Percentiles rank a stretch among this genome's conserved stretches.
These are phyloP conservation scores for Enchytraeus crypticus DNA, from an alignment of 2,888 invertebrate species.

Conservation along the genomic window DNA sequence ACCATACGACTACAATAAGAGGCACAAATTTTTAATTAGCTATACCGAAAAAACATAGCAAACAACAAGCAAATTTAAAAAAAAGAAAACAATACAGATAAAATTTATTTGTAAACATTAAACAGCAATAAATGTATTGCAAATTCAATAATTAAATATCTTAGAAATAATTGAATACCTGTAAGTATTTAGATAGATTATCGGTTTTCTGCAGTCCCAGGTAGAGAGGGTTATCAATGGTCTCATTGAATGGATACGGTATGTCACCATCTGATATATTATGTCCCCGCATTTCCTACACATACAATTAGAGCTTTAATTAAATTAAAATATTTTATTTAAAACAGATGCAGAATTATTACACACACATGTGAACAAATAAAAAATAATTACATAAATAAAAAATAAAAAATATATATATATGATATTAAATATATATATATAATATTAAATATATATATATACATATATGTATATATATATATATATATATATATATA, in stretches of 20 bases:
- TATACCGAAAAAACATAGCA: too few relatives aligned
- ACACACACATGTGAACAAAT: neutral
- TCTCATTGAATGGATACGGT: conserved; percentile 32
- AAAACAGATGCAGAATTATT: neutral
- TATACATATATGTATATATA: neutral
- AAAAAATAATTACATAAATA: too few relatives aligned
- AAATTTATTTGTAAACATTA: too few relatives aligned
- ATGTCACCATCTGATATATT: too few relatives aligned
- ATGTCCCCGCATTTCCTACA: neutral
- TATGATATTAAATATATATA: neutral
- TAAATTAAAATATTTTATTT: neutral
- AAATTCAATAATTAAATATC: too few relatives aligned
- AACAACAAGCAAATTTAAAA: too few relatives aligned
- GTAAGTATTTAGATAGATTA: conserved; percentile 27
- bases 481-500: neutral
- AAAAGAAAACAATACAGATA: too few relatives aligned
- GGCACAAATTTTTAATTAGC: too few relatives aligned
- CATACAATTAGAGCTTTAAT: neutral
- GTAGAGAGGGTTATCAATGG: conserved; percentile 58
- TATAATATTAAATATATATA: neutral
- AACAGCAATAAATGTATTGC: too few relatives aligned
- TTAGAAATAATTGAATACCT: too few relatives aligned
- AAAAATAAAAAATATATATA: neutral
- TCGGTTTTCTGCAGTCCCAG: conserved; percentile 39
- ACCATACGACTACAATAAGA: too few relatives aligned